Evolutionary conservation across 2,113 vertebrate species (phyloP), one percentile per base, ranked within the genome.

Genomic region (Lasiurus cinereus): DNA sequence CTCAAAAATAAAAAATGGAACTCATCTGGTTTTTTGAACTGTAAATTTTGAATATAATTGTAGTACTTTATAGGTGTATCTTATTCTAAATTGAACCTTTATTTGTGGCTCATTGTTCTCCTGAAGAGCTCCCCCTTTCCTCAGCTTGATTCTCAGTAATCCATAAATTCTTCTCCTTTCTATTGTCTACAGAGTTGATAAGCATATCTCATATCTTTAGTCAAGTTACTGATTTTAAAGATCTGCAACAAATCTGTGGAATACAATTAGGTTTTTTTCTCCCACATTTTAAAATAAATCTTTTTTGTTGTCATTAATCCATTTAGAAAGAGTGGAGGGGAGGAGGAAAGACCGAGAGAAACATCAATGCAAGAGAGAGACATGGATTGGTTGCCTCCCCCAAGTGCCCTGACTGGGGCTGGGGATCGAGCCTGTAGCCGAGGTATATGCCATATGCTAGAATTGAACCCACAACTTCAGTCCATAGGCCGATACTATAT

Each of bases 81-180:
- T 92, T 91, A n/a, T 83, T 88, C 56, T 90, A 85, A 85, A 91
- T 85, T 24, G 14, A 94, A 19, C 94, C 62, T 93, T 96, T 33
- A 67, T 94, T 93, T 93, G 95, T 96, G 56, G 43, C 24, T 93
- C 11, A 27, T 59, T 93, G 66, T 77, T 92, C 5, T 46, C 46
- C 29, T 56, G 24, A 83, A 80, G 87, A 80, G 33, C 33, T 50
- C 14, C 21, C 27, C 21, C 22, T 46, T 14, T 36, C 56, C 67
- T n/a, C 5, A 77, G 18, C 24, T 91, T 85, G 88, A 27, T 94
- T 90, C 18, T 88, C n/a, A 43, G 22, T 88, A 86, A 80, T 88
- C 8, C 31, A 66, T 29, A n/a, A 86, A 29, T 82, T 88, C 29
- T 86, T 85, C 39, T 27, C 82, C 31, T 11, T 90, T 6, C 31